phyloP scores from a whole-genome alignment of 2,797 vertebrate genomes.

The Eulemur albifrons region DNA sequence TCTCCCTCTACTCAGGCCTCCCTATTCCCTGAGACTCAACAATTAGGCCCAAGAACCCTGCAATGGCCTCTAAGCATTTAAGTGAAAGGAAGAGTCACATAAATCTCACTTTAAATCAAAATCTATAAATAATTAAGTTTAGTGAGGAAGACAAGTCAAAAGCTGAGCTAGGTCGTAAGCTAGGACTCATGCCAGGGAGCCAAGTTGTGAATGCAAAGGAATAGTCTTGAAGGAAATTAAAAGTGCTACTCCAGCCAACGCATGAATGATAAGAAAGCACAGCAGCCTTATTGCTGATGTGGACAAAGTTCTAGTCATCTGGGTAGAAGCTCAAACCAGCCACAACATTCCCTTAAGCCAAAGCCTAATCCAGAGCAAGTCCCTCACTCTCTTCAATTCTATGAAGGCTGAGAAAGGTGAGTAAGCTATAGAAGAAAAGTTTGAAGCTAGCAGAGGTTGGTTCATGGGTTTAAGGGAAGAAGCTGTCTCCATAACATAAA shows the following conservation, averaged over 20 bases:
- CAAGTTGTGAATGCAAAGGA: neutral
- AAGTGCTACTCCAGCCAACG: neutral
- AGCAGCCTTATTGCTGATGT: neutral
- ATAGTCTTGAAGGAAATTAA: neutral
- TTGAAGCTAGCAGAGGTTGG: neutral
- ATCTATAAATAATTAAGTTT: neutral
- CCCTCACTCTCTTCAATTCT: neutral
- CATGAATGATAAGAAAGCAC: neutral
- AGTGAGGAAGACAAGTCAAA: neutral
- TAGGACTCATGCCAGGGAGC: neutral
- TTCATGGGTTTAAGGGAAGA: neutral
- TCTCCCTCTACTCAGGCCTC: neutral
- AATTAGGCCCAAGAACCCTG: neutral
- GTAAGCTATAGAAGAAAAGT: neutral
- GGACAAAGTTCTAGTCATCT: neutral
- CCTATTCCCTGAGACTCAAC: neutral
- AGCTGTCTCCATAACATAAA: neutral
- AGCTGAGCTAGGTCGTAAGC: neutral
- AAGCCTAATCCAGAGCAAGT: neutral
- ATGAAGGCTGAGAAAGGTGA: neutral
- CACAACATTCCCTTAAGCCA: neutral
- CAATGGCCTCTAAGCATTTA: neutral
- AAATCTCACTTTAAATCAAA: neutral
- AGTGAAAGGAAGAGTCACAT: neutral
- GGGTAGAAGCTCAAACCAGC: neutral